These are phyloP conservation scores for Xylophagus ater DNA, from an alignment of 2,888 invertebrate genomes.

Conservation along the genomic window DNA sequence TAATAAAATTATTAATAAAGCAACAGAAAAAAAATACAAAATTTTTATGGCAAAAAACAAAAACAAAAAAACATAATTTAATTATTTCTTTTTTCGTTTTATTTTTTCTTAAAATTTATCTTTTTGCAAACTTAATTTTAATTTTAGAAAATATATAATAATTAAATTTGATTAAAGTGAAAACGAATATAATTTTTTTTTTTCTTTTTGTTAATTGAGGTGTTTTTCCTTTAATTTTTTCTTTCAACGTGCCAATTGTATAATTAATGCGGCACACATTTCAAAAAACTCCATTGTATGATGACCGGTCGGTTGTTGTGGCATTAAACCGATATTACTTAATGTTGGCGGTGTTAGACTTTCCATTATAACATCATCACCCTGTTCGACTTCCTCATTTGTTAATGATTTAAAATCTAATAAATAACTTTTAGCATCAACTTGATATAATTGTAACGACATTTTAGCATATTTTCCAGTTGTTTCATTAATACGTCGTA, in stretches of 20 bases:
- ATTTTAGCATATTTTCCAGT: conserved; percentile 86
- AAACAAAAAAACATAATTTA: too few relatives aligned
- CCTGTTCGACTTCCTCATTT: conserved; percentile 55
- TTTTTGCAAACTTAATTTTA: too few relatives aligned
- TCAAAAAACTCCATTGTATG: conserved; percentile 99
- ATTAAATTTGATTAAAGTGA: too few relatives aligned
- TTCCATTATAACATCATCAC: conserved; percentile 39
- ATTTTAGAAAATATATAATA: too few relatives aligned
- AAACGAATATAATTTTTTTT: too few relatives aligned
- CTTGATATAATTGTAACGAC: conserved; percentile 98
- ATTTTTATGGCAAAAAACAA: too few relatives aligned
- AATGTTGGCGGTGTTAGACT: conserved; percentile 36
- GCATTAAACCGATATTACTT: conserved; percentile 26
- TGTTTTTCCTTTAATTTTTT: too few relatives aligned
- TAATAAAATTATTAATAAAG: too few relatives aligned
- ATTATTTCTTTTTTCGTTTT: too few relatives aligned
- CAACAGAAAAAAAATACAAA: too few relatives aligned
- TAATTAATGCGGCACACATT: conserved; percentile 98
- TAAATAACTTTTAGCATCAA: conserved; percentile 94
- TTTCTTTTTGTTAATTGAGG: too few relatives aligned
- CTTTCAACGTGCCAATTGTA: conserved; percentile 82
- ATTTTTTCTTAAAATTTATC: too few relatives aligned
- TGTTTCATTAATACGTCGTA: conserved; percentile 77
- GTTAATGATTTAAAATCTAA: conserved; percentile 95
- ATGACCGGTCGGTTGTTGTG: conserved; percentile 53